Evolutionary conservation across 2,113 vertebrate genomes (phyloP), one percentile per base, ranked within the genome.

Genomic region (Ardeotis arabs): DNA sequence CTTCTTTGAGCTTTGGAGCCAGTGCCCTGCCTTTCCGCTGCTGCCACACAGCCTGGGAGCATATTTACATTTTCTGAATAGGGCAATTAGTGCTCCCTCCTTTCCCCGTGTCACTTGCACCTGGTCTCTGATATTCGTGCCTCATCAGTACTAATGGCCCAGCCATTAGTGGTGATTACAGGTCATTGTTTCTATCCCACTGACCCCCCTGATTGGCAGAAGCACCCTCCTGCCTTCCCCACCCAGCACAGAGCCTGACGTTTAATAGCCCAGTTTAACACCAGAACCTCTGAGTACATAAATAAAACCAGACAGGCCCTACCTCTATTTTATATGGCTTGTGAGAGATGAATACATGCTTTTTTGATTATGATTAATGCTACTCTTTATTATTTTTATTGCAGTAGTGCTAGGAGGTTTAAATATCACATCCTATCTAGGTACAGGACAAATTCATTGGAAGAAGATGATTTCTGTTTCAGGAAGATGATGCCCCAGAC

Each of bases 21-120:
- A 15, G 25, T 23, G 3, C 14, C 33, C 44, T 44, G 41, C 37
- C 50, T 70, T 81, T 75, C 53, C 1, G 1, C 27, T 19, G 79
- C 84, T 78, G 52, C 84, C 88, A 69, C 10, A 1, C 16, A 80
- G 73, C n/a, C 81, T 44, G 60, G 64, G 59, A 93, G 23, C 15
- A 52, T 69, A 97, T 97, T 97, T 94, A 79, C 93, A 93, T 97
- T 96, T 97, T 84, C 92, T 96, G 93, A 97, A 95, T 92, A 93
- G 79, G 76, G 90, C 91, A 96, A 96, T 97, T 95, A 97, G 64
- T 24, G 86, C 92, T 77, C 39, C 4, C 84, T 94, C 67, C 89
- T 93, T 58, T 87, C 52, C 77, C 69, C 1, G 2, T 58, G 80
- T 79, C 90, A 55, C 95, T 95, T 1, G 69, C 84, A 96, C 87